Conservation (phyloP, 2,113 vertebrate genomes). For the Crotalus horridus region DNA sequence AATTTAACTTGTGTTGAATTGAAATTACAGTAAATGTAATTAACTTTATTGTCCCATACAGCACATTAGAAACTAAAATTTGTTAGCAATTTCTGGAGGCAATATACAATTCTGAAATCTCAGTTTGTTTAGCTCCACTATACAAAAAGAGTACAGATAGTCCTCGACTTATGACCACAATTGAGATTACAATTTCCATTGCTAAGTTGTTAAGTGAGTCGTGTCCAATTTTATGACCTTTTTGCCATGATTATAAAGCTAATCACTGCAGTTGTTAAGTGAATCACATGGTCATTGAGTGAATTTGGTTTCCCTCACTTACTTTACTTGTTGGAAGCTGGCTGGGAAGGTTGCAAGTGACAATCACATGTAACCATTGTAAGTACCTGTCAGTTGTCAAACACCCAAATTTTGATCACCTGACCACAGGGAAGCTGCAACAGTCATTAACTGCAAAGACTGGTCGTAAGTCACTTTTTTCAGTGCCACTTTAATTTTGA, state of each 20-base stretch:
- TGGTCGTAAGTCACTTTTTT: neutral
- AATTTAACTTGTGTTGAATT: neutral
- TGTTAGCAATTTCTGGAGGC: neutral
- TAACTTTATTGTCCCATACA: neutral
- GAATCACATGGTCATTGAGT: too few species aligned
- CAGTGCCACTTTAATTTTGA: neutral
- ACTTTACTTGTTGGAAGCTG: too few species aligned
- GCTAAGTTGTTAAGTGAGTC: neutral
- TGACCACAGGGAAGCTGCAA: neutral
- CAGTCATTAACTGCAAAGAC: neutral
- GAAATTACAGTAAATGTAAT: neutral
- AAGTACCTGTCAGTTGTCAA: neutral
- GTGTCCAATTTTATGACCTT: neutral
- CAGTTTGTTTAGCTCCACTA: neutral
- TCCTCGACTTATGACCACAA: neutral
- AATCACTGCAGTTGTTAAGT: neutral
- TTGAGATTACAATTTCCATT: neutral
- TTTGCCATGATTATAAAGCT: neutral
- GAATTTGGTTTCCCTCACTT: too few species aligned
- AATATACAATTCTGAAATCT: neutral
- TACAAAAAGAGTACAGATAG: neutral
- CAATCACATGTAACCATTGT: too few species aligned
- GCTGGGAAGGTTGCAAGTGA: too few species aligned
- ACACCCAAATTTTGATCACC: neutral
- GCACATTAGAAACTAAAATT: neutral